A percentile compares a stretch with the other conserved stretches of the same genome.
Evolutionary conservation across 2,113 vertebrate species (phyloP).

Genomic region (Telmatochromis sp.): DNA sequence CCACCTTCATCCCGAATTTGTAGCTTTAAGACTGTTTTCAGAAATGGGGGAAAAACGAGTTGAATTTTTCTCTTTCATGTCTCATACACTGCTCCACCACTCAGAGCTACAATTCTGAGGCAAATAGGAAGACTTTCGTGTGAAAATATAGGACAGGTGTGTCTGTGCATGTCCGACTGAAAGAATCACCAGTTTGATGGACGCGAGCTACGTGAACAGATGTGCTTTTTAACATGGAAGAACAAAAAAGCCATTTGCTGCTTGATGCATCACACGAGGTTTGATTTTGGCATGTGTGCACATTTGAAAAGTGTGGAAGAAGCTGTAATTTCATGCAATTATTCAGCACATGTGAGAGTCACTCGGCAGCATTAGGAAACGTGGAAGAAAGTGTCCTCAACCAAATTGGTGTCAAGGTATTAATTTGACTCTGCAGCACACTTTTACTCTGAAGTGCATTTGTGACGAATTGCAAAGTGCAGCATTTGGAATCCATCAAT

Average conservation of each 20-base stretch:
- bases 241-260: not conserved
- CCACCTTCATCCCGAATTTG: not conserved
- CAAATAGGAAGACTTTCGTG: not conserved
- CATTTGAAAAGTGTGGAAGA: not conserved
- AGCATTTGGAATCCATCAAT: constrained; percentile 16
- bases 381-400: constrained; percentile 11
- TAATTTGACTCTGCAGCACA: constrained; percentile 36
- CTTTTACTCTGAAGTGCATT: constrained; percentile 17
- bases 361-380: not conserved
- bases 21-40: not conserved
- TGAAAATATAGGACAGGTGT: not conserved
- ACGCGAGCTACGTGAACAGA: not conserved
- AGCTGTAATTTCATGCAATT: constrained; percentile 46
- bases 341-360: constrained; percentile 19
- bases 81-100: not conserved
- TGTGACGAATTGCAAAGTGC: constrained; percentile 4
- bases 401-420: constrained; percentile 49
- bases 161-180: not conserved
- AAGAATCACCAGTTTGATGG: not conserved
- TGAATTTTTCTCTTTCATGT: not conserved
- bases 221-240: not conserved
- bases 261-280: not conserved
- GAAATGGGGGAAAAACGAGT: not conserved
- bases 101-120: not conserved
- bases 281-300: not conserved